A percentile compares a stretch with the other conserved stretches of the same genome.
These are phyloP conservation scores for Scolanthus callimorphus DNA, from an alignment of 92 coral and sea anemone species.

Conservation along the genomic window DNA sequence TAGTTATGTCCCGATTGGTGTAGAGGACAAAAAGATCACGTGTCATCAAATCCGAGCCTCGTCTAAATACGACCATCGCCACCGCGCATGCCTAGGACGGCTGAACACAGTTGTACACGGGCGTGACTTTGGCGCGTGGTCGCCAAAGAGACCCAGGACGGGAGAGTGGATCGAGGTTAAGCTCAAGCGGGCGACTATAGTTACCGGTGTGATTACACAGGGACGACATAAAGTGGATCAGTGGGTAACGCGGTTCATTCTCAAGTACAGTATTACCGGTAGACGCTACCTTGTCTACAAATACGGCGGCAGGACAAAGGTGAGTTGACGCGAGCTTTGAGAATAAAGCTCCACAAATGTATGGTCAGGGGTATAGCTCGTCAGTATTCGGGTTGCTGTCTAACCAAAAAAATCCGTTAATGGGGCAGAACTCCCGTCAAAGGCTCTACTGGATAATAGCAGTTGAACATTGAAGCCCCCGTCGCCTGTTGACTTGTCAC, in stretches of 20 bases:
- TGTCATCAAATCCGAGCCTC: slow-evolving; percentile 41
- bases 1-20: slow-evolving; percentile 75
- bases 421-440: too few relatives aligned
- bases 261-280: slow-evolving; percentile 47
- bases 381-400: too few relatives aligned
- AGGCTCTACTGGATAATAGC: too few relatives aligned
- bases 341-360: too few relatives aligned
- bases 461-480: too few relatives aligned
- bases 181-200: slow-evolving; percentile 21
- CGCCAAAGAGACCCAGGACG: slow-evolving; percentile 32
- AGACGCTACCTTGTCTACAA: slow-evolving; percentile 52
- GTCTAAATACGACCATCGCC: slow-evolving; percentile 43
- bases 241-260: slow-evolving; percentile 51
- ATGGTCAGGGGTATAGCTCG: too few relatives aligned
- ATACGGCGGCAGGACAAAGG: slow-evolving; percentile 56
- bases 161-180: slow-evolving; percentile 38
- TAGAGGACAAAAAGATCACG: slow-evolving; percentile 60
- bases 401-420: not conserved
- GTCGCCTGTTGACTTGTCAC: too few relatives aligned
- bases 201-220: slow-evolving; percentile 49
- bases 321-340: slow-evolving; percentile 5
- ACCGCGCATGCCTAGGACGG: slow-evolving; percentile 45
- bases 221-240: slow-evolving; percentile 54
- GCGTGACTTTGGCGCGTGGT: slow-evolving; percentile 56
- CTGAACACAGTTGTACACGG: slow-evolving; percentile 45